phyloP scores from a whole-genome alignment of 2,888 invertebrate genomes.

The Sabatieria punctata region DNA sequence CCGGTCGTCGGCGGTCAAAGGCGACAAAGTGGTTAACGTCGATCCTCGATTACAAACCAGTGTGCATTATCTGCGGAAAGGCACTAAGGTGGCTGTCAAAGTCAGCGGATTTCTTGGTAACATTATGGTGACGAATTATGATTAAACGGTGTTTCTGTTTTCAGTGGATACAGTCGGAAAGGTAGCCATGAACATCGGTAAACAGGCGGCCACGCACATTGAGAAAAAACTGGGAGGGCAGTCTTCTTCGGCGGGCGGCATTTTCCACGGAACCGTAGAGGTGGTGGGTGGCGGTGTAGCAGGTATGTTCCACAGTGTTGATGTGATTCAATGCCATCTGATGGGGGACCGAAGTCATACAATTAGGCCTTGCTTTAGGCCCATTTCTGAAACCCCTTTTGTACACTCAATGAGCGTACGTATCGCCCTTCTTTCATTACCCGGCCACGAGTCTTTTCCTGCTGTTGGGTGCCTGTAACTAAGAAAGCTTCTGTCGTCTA shows the following conservation, averaged over 20 bases:
- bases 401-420: too few species aligned
- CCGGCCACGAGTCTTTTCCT: too few species aligned
- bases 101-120: constrained; percentile 50
- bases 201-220: constrained; percentile 46
- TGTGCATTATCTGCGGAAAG: constrained; percentile 47
- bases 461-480: too few species aligned
- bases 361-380: too few species aligned
- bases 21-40: constrained; percentile 35
- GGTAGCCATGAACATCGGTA: constrained; percentile 50
- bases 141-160: constrained; percentile 12
- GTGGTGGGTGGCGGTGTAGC: constrained; percentile 54
- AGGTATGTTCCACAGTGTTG: constrained; percentile 20
- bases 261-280: constrained; percentile 45
- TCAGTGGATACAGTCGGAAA: constrained; percentile 44
- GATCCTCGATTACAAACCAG: constrained; percentile 44
- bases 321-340: too few species aligned
- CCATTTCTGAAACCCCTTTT: too few species aligned
- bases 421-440: too few species aligned
- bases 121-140: too few species aligned
- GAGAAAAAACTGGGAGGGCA: constrained; percentile 41
- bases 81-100: constrained; percentile 49
- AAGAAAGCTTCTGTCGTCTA: too few species aligned
- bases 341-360: too few species aligned
- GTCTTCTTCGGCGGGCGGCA: constrained; percentile 33
- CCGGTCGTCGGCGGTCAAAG: constrained; percentile 35